Percentiles rank a stretch among this genome's conserved stretches.
Evolutionary conservation across 2,888 invertebrate species (phyloP).

Genomic region (Yponomeuta evonymella): DNA sequence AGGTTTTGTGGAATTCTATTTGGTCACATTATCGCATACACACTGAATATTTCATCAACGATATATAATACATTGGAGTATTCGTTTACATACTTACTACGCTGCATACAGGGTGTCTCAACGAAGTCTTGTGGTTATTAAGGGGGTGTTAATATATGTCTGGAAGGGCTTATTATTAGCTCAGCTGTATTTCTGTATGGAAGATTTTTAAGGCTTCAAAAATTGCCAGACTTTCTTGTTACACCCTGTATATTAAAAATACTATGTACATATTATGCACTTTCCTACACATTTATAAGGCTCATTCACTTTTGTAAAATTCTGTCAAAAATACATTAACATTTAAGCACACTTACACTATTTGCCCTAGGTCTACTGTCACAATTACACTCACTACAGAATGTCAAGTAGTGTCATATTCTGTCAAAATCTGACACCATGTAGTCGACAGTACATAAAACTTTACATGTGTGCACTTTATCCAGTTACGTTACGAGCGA

Average conservation of each 20-base stretch:
- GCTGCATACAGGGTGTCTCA: neutral
- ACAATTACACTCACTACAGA: neutral
- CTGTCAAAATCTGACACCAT: no score
- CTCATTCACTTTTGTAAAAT: neutral
- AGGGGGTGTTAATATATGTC: no score
- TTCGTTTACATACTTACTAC: neutral
- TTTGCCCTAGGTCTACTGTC: neutral
- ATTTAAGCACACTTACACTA: neutral
- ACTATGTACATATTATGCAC: neutral
- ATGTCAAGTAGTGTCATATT: neutral
- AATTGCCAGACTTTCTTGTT: no score
- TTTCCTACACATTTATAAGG: neutral
- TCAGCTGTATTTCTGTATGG: no score
- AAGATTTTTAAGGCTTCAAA: no score
- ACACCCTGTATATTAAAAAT: no score
- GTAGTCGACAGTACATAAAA: no score
- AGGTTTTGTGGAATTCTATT: conserved; percentile 4
- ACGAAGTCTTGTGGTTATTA: no score
- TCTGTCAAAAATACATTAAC: neutral
- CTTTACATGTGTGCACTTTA: no score
- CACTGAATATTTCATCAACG: neutral
- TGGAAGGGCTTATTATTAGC: no score
- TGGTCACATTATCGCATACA: conserved; percentile 7
- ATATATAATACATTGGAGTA: neutral
- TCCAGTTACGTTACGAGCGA: no score